Evolutionary conservation across 1,140 invertebrate genomes (phyloP).

Genomic region (Drosophila cardini): DNA sequence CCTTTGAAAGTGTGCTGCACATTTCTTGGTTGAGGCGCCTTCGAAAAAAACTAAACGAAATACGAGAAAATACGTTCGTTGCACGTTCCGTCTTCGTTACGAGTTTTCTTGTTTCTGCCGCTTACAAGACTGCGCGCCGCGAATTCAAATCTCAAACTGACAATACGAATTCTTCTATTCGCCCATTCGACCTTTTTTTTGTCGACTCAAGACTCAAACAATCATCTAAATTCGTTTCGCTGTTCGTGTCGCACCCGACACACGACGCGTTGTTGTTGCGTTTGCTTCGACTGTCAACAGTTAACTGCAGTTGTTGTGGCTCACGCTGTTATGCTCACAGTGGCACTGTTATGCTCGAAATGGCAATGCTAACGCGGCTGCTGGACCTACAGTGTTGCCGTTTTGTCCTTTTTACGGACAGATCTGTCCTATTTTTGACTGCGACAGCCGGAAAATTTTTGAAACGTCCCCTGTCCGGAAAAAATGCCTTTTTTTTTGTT

Average conservation of each 20-base stretch:
- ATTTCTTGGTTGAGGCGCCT: conserved; percentile 52
- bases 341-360: conserved; percentile 28
- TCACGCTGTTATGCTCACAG: conserved; percentile 23
- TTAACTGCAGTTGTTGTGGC: background rate
- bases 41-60: conserved; percentile 41
- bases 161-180: conserved; percentile 24
- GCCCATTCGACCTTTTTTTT: conserved; percentile 32
- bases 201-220: background rate
- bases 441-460: too few relatives aligned
- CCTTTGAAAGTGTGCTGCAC: conserved; percentile 51
- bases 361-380: background rate
- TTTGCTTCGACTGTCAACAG: conserved; percentile 31
- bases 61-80: conserved; percentile 52
- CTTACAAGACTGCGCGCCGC: conserved; percentile 78
- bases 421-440: too few relatives aligned
- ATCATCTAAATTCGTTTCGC: conserved; percentile 13
- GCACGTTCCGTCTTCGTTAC: conserved; percentile 59
- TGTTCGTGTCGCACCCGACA: conserved; percentile 52
- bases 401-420: too few relatives aligned
- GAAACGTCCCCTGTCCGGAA: too few relatives aligned
- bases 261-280: conserved; percentile 42
- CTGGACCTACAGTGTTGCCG: too few relatives aligned
- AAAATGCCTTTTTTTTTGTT: too few relatives aligned
- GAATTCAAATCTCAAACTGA: conserved; percentile 72
- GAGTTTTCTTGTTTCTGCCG: conserved; percentile 53